Conservation (phyloP, 2,888 invertebrate species). For the Scelioninae gen. 2 region DNA sequence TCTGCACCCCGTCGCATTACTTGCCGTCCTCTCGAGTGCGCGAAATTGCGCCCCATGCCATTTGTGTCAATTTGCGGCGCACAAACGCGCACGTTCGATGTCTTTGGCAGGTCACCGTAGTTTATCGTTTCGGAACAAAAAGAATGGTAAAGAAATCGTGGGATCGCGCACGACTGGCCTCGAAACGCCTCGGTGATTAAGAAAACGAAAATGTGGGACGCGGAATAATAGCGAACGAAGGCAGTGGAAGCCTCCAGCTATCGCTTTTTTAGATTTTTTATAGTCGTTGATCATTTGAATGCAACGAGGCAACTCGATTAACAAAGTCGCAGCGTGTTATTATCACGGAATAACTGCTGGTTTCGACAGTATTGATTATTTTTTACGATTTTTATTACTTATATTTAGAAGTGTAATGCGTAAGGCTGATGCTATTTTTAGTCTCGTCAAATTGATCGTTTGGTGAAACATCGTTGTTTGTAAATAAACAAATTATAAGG, state of each 20-base stretch:
- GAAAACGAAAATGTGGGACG: slow-evolving; percentile 54
- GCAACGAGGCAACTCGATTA: slow-evolving; percentile 5
- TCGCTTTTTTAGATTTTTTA: slow-evolving; percentile 6
- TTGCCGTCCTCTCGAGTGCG: slow-evolving; percentile 64
- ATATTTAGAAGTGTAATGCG: slow-evolving; percentile 46
- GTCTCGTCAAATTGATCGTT: no score
- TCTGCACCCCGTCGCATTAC: slow-evolving; percentile 70
- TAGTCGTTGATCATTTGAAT: not conserved
- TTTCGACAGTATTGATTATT: slow-evolving; percentile 39
- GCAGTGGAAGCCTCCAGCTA: slow-evolving; percentile 32
- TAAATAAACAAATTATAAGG: no score
- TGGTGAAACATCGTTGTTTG: no score
- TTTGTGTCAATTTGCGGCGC: no score
- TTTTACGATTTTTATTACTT: slow-evolving; percentile 37
- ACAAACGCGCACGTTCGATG: no score
- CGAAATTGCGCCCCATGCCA: slow-evolving; percentile 3
- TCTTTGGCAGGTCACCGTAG: slow-evolving; percentile 4
- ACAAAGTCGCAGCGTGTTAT: slow-evolving; percentile 14
- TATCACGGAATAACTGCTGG: slow-evolving; percentile 36
- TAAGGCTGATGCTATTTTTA: no score
- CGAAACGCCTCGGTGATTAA: slow-evolving; percentile 45
- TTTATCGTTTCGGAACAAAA: slow-evolving; percentile 34
- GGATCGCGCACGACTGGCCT: slow-evolving; percentile 38
- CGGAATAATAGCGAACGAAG: slow-evolving; percentile 44
- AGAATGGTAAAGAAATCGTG: slow-evolving; percentile 21